These are phyloP conservation scores for Stictocephala bisonia DNA, from an alignment of 2,888 invertebrate species.

Conservation along the genomic window DNA sequence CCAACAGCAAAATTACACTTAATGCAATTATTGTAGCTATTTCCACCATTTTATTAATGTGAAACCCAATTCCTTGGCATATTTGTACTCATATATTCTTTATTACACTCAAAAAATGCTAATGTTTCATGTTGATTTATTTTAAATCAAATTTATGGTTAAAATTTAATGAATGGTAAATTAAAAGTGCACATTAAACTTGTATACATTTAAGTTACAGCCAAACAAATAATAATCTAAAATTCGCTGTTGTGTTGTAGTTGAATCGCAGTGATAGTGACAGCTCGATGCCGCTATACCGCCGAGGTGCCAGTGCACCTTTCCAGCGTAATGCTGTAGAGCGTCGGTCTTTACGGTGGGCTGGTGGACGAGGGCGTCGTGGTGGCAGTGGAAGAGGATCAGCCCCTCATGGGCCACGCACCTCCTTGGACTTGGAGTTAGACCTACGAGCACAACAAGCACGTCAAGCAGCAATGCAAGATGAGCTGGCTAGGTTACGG, in stretches of 20 bases:
- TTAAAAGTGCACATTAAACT: too few relatives aligned
- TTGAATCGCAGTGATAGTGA: conserved; percentile 97
- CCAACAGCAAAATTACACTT: too few relatives aligned
- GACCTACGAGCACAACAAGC: conserved; percentile 94
- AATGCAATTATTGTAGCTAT: too few relatives aligned
- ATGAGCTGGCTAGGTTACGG: conserved; percentile 84
- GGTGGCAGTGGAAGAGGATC: conserved; percentile 37
- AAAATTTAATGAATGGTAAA: too few relatives aligned
- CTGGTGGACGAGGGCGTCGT: conserved; percentile 62
- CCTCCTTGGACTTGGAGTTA: conserved; percentile 91
- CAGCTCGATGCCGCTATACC: conserved; percentile 93
- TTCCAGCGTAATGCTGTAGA: conserved; percentile 93
- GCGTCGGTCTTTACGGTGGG: conserved; percentile 88
- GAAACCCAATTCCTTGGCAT: too few relatives aligned
- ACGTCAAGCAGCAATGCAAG: conserved; percentile 82
- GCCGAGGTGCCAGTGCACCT: conserved; percentile 74
- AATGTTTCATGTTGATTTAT: too few relatives aligned
- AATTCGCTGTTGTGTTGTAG: conserved; percentile 65
- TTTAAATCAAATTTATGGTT: too few relatives aligned
- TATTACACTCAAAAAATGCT: too few relatives aligned
- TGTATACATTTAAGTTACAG: too few relatives aligned
- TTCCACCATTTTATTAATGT: too few relatives aligned
- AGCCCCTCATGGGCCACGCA: conserved; percentile 68
- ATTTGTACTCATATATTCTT: too few relatives aligned
- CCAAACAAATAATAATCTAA: too few relatives aligned